Base-by-base conservation (phyloP, 1,140 invertebrate species). In the Batillaria attramentaria region DNA sequence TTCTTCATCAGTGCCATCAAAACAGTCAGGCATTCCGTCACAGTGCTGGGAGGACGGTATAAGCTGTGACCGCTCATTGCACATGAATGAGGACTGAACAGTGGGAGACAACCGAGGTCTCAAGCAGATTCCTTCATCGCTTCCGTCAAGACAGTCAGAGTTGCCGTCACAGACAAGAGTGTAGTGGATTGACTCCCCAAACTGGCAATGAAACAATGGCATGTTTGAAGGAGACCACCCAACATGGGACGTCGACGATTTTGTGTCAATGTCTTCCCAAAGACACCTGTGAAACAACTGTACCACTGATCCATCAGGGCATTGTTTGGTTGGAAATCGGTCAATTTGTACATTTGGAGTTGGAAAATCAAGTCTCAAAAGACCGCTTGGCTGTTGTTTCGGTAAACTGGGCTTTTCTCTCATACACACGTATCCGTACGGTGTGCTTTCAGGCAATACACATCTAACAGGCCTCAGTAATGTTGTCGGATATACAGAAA, bases 91-190 rank as follows among this genome's bases (percentile, higher is more conserved):
- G 1, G 41, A 37, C 0, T 35, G 5, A 0, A 42, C 66, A 20
- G 77, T 24, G 3, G 57, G 35, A n/a, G 31, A 39, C 20, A 62
- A 41, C 39, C 42, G 10, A n/a, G 72, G n/a, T 1, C 33, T 28
- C 4, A 42, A 24, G 39, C 80, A 81, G 13, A 20, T 24, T 13
- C 31, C 42, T 42, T 81, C 80, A 31, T 81, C 80, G 50, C 65
- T 70, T 3, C 43, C 42, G 20, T 78, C 80, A n/a, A 28, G 35
- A 46, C 80, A 81, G 37, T 78, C 72, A 33, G 1, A 3, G 13
- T 76, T 50, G 0, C 80, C 80, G 37, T 81, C 77, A 77, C 80
- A 81, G 42, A 81, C 72, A 20, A 77, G 50, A 3, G 74, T 39
- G 31, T 72, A 77, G 42, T 72, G 54, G 33, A 80, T n/a, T 6